phyloP scores from a whole-genome alignment of 2,888 invertebrate species.

The Stenotaenia linearis region DNA sequence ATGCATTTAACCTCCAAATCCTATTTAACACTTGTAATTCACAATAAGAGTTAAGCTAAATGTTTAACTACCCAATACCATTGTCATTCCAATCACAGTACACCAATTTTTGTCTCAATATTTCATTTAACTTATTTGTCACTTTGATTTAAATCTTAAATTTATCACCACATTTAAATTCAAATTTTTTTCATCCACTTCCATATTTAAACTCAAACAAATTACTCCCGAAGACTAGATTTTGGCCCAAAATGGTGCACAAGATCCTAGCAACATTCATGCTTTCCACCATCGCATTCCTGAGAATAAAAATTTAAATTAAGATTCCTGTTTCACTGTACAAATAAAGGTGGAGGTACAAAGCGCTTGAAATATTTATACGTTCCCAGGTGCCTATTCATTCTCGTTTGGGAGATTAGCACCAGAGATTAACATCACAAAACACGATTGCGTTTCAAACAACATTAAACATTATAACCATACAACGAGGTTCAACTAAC shows the following conservation, averaged over 20 bases:
- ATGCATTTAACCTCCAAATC: not conserved
- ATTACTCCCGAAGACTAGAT: not conserved
- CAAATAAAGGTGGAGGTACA: constrained; percentile 7
- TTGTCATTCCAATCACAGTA: no score
- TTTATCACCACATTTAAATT: not conserved
- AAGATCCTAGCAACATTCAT: not conserved
- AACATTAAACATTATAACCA: not conserved
- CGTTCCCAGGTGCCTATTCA: constrained; percentile 19
- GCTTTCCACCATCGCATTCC: not conserved
- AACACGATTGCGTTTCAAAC: constrained; percentile 15
- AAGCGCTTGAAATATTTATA: constrained; percentile 5
- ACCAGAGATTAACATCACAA: constrained; percentile 19
- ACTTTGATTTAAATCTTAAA: not conserved
- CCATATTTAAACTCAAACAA: not conserved
- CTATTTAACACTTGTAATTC: not conserved
- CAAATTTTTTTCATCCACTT: not conserved
- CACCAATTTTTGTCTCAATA: not conserved
- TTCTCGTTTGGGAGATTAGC: constrained; percentile 9
- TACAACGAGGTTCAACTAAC: not conserved
- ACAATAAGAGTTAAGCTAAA: not conserved
- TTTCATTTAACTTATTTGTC: not conserved
- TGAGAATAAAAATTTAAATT: not conserved
- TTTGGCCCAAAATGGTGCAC: not conserved
- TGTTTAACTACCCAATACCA: no score
- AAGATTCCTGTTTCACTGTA: not conserved